phyloP scores from a whole-genome alignment of 2,797 vertebrate species.

The Neopelma chrysocephalum region DNA sequence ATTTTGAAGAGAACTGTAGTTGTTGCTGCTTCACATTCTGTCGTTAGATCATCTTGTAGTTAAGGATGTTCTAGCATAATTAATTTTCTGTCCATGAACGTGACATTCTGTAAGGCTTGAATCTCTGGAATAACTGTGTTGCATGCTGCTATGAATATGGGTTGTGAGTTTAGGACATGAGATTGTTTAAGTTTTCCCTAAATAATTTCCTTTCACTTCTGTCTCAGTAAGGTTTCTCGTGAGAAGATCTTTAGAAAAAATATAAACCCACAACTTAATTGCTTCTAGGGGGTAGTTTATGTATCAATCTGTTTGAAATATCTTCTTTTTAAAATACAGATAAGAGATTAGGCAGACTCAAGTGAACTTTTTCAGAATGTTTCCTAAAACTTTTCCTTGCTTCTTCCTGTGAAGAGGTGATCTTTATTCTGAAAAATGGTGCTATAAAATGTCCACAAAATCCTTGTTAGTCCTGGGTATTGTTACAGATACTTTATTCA shows the following conservation, averaged over 20 bases:
- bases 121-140: neutral
- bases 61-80: neutral
- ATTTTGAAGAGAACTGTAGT: neutral
- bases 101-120: neutral
- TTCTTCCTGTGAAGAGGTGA: neutral
- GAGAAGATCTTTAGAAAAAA: neutral
- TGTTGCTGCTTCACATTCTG: neutral
- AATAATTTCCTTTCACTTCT: neutral
- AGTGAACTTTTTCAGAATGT: neutral
- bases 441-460: neutral
- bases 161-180: neutral
- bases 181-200: neutral
- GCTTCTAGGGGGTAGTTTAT: neutral
- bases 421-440: neutral
- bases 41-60: neutral
- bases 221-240: neutral
- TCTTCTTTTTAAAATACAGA: neutral
- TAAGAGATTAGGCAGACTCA: neutral
- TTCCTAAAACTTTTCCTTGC: neutral
- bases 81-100: neutral
- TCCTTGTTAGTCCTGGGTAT: neutral
- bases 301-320: neutral
- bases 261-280: neutral
- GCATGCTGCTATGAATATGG: neutral
- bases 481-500: neutral